Evolutionary conservation across 2,888 invertebrate species (phyloP), one percentile per base, ranked within the genome.

Genomic region (Timandra comae): DNA sequence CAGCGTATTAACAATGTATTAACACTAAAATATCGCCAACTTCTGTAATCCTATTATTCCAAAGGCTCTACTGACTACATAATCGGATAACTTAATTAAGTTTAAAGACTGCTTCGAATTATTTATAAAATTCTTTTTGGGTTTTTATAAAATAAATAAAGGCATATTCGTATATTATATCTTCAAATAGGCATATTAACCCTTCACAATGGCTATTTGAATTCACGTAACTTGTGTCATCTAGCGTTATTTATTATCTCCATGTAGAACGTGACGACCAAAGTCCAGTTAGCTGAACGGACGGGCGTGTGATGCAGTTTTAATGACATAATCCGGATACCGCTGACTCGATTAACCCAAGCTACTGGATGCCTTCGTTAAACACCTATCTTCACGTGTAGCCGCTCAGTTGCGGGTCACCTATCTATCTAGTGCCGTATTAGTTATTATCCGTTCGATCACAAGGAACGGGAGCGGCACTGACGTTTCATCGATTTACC

Each of bases 321-420:
- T 82, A 79, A 82, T 81, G 78, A 73, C 69, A 72, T 78, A 78
- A 80, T 80, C 67, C 67, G 63, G 69, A 73, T 77, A 78, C 72
- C 71, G 76, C 72, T 72, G 72, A 71, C 69, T 79, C 72, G 64
- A 79, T 81, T 78, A 80, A 68, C 66, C 65, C 48, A 49, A 40
- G 71, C 74, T 74, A 67, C 67, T 62, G 63, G 55, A 43, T 56
- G 51, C 49, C 35, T 52, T 50, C 54, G 50, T 61, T 72, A 69
- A 71, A 70, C 67, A 68, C 68, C 70, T 65, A 70, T 73, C 64
- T 70, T 69, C 63, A 63, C 63, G 65, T 55, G 57, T 50, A 53
- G 49, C 53, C 38, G 50, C 55, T 61, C 54, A 52, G 55, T 56
- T 56, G 51, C 56, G 47, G 44, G 51, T 33, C 30, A 26, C 31